Evolutionary conservation across 1,140 invertebrate species (phyloP), one percentile per base, ranked within the genome.

Genomic region (Copidosoma floridanum): DNA sequence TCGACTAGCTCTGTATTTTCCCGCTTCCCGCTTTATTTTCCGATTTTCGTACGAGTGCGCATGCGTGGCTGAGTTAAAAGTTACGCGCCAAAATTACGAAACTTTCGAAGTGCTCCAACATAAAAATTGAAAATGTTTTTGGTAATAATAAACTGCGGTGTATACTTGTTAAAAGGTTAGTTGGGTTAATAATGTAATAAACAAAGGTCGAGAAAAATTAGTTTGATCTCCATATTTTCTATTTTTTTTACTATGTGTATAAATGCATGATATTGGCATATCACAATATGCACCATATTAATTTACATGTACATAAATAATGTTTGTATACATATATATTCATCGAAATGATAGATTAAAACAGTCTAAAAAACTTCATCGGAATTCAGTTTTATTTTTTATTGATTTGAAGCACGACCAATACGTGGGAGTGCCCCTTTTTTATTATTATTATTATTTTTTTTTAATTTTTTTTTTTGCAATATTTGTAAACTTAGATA

Each of bases 401-500:
- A n/a, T n/a, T n/a, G n/a, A n/a, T n/a, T n/a, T n/a, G n/a, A n/a
- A n/a, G n/a, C n/a, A n/a, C n/a, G n/a, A n/a, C n/a, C n/a, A n/a
- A n/a, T n/a, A n/a, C n/a, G n/a, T n/a, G n/a, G n/a, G n/a, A n/a
- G n/a, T n/a, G n/a, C n/a, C n/a, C n/a, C n/a, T n/a, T n/a, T n/a
- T n/a, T n/a, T n/a, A n/a, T n/a, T n/a, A n/a, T n/a, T n/a, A n/a
- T n/a, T n/a, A n/a, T n/a, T n/a, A n/a, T n/a, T n/a, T n/a, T n/a
- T n/a, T n/a, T n/a, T n/a, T n/a, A n/a, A n/a, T n/a, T n/a, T n/a
- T n/a, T n/a, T n/a, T n/a, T n/a, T n/a, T n/a, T n/a, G n/a, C n/a
- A n/a, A 41, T 50, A 16, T 14, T n/a, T 44, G 38, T 52, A 59
- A 52, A 59, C 48, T 52, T 52, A 59, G 38, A 26, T 59, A 59